A percentile compares a stretch with the other conserved stretches of the same genome.
These are phyloP conservation scores for Pheosia tremula DNA, from an alignment of 2,888 invertebrate species.

Conservation along the genomic window DNA sequence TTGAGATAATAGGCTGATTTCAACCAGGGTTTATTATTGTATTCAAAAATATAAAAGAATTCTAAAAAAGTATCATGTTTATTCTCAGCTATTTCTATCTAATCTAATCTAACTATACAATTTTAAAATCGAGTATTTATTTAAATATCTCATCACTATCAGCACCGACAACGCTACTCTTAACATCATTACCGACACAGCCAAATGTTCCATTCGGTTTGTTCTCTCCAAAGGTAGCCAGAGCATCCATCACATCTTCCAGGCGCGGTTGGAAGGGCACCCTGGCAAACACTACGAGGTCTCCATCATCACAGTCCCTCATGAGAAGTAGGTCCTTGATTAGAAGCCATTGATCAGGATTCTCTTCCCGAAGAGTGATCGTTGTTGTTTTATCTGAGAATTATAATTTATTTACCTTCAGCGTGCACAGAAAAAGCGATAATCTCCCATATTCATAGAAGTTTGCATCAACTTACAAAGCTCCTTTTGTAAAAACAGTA, in stretches of 20 bases:
- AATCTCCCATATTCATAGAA: no score
- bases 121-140: neutral
- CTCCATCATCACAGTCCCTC: constrained; percentile 55
- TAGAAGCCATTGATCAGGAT: constrained; percentile 56
- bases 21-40: no score
- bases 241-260: constrained; percentile 34
- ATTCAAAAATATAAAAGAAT: no score
- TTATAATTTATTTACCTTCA: neutral
- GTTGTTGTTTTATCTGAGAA: constrained; percentile 34
- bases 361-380: constrained; percentile 39
- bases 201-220: constrained; percentile 32
- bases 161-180: neutral
- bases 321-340: constrained; percentile 49
- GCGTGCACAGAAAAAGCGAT: no score
- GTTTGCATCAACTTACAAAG: no score
- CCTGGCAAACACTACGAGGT: constrained; percentile 47
- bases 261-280: constrained; percentile 26
- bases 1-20: no score
- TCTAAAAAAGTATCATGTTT: no score
- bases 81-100: no score
- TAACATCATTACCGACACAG: constrained; percentile 22
- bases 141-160: neutral
- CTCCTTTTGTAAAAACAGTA: no score
- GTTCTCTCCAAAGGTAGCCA: constrained; percentile 43
- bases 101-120: no score